Base-by-base conservation (phyloP, 1,140 invertebrate genomes). In the Magallana angulata region DNA sequence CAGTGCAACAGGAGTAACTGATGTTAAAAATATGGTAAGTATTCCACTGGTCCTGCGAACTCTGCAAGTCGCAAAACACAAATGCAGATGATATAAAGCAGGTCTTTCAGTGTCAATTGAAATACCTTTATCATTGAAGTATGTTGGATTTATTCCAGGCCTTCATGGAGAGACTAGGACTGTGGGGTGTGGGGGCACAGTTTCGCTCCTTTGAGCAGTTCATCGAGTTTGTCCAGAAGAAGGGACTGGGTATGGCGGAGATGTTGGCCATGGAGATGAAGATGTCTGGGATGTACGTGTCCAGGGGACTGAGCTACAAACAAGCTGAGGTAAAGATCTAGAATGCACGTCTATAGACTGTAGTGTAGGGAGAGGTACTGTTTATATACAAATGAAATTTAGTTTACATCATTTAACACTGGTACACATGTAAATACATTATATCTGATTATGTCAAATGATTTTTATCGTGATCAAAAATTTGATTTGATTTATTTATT, bases 251-350 rank as follows among this genome's bases (percentile, higher is more conserved):
- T 88, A 92, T 93, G 85, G 93, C 93, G 80, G 93, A 94, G 84
- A 94, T 94, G 92, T 68, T 94, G 83, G 93, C 93, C 36, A 93
- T 93, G 93, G 93, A 94, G 84, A 93, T 94, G 93, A 94, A 94
- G 82, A 91, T 90, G 57, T 90, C 93, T 30, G 93, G 93, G 56
- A 92, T 94, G 92, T 94, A 94, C 85, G 91, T 94, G 18, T 93
- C 93, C 7, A 86, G 93, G 60, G 93, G 93, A 58, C 91, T 94
- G 1, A 93, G 92, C 59, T 94, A 93, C 84, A 92, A 91, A 89
- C 92, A 93, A 58, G 92, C 93, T 48, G 93, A 94, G 93, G 92
- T 93, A 83, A 64, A 57, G 1, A 14, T 57, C n/a, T 48, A 48
- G 36, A 48, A 3, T 48, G 5, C 36, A 48, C 1, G 5, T 48